These are phyloP conservation scores for Xanthia icteritia DNA, from an alignment of 2,888 invertebrate species.

Conservation along the genomic window DNA sequence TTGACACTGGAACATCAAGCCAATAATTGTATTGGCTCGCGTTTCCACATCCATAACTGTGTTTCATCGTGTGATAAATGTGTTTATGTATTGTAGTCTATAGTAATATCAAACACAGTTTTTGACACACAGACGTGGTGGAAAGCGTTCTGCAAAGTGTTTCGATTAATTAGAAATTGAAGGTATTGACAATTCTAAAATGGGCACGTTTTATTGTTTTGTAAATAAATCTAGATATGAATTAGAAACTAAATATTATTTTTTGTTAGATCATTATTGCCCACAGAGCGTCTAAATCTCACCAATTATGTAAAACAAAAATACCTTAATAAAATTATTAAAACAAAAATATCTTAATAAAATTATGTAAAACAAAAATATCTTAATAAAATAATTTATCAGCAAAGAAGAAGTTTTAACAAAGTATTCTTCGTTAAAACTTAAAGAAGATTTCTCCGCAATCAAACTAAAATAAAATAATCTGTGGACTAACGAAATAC, in stretches of 20 bases:
- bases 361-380: background rate
- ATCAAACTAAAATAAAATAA: slow-evolving; percentile 1
- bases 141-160: slow-evolving; percentile 1
- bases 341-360: background rate
- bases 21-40: slow-evolving; percentile 75
- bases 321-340: background rate
- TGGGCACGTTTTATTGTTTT: background rate
- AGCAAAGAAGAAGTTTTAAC: background rate
- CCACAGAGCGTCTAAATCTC: background rate
- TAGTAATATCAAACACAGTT: slow-evolving; percentile 65
- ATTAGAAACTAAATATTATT: background rate
- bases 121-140: slow-evolving; percentile 43
- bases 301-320: background rate
- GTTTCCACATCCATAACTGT: slow-evolving; percentile 71
- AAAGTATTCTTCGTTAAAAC: slow-evolving; percentile 15
- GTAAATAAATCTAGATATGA: no score
- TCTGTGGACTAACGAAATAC: slow-evolving; percentile 12
- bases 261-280: background rate
- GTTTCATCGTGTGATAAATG: slow-evolving; percentile 73
- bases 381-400: background rate
- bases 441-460: slow-evolving; percentile 4
- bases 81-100: slow-evolving; percentile 64
- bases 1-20: slow-evolving; percentile 72
- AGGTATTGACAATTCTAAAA: background rate
- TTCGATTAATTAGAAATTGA: background rate